phyloP scores from a whole-genome alignment of 2,888 invertebrate genomes.

The Lingula anatina region DNA sequence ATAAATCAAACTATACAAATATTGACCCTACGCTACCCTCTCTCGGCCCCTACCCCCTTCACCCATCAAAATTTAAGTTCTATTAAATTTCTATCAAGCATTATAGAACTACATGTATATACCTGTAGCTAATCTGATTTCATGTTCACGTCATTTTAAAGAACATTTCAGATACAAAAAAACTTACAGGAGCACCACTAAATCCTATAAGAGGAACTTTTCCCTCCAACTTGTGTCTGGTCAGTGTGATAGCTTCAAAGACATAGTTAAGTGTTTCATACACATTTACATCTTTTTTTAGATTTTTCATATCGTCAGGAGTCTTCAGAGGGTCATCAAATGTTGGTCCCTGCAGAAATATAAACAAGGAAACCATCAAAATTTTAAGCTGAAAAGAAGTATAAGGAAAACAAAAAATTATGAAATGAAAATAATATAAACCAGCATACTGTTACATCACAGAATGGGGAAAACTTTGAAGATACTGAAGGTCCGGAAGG shows the following conservation, averaged over 20 bases:
- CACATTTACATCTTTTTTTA: slow-evolving; percentile 59
- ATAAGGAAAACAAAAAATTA: background rate
- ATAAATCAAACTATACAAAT: background rate
- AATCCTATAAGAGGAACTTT: slow-evolving; percentile 93
- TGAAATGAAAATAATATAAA: background rate
- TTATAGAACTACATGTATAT: too few relatives aligned
- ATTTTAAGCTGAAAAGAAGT: too few relatives aligned
- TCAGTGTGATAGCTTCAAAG: slow-evolving; percentile 89
- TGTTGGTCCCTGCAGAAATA: slow-evolving; percentile 74
- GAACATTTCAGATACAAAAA: background rate
- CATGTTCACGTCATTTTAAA: too few relatives aligned
- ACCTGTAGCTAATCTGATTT: too few relatives aligned
- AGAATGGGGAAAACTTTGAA: too few relatives aligned
- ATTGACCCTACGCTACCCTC: background rate
- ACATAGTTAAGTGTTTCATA: slow-evolving; percentile 71
- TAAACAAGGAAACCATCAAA: too few relatives aligned
- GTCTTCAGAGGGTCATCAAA: slow-evolving; percentile 74
- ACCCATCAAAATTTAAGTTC: too few relatives aligned
- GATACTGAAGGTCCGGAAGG: too few relatives aligned
- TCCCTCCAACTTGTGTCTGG: slow-evolving; percentile 80
- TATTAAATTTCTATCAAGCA: too few relatives aligned
- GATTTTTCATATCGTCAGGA: slow-evolving; percentile 66
- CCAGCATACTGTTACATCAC: too few relatives aligned
- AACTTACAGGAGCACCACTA: slow-evolving; percentile 76
- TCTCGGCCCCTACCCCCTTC: too few relatives aligned